A percentile compares a stretch with the other conserved stretches of the same genome.
These are phyloP conservation scores for Megaceryle alcyon DNA, from an alignment of 2,797 vertebrate genomes.

Conservation along the genomic window DNA sequence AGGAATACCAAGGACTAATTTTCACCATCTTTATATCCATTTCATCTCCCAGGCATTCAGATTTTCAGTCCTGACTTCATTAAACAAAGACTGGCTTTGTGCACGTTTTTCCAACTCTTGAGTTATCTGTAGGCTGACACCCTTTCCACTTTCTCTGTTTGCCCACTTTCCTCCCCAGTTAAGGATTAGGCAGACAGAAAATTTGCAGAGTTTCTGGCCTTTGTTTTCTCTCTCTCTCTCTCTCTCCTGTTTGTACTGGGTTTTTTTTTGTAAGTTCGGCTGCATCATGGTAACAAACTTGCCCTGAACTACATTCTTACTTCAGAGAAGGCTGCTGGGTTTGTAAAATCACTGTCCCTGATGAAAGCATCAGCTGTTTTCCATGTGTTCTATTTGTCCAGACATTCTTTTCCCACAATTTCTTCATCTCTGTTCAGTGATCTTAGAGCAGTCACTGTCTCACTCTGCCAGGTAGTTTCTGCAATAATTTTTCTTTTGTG, in stretches of 20 bases:
- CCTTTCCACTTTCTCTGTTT: background rate
- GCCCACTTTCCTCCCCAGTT: background rate
- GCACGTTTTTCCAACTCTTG: background rate
- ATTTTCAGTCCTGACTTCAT: background rate
- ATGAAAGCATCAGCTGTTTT: background rate
- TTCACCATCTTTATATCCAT: background rate
- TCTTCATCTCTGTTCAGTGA: background rate
- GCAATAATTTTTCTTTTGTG: background rate
- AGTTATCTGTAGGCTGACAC: background rate
- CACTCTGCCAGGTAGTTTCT: background rate
- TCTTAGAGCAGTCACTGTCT: background rate
- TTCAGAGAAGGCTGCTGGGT: background rate
- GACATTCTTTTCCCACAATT: background rate
- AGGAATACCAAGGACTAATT: background rate
- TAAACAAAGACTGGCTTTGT: background rate
- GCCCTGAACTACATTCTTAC: fast-evolving
- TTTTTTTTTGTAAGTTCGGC: background rate
- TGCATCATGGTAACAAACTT: background rate
- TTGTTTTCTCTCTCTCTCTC: background rate
- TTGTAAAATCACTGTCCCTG: background rate
- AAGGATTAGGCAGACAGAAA: background rate
- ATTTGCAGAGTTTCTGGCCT: background rate
- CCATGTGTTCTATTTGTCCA: background rate
- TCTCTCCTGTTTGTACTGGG: too few species aligned
- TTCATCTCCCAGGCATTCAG: background rate